A percentile compares a stretch with the other conserved stretches of the same genome.
Conservation (phyloP, 2,113 vertebrate species). For the Spea bombifrons region DNA sequence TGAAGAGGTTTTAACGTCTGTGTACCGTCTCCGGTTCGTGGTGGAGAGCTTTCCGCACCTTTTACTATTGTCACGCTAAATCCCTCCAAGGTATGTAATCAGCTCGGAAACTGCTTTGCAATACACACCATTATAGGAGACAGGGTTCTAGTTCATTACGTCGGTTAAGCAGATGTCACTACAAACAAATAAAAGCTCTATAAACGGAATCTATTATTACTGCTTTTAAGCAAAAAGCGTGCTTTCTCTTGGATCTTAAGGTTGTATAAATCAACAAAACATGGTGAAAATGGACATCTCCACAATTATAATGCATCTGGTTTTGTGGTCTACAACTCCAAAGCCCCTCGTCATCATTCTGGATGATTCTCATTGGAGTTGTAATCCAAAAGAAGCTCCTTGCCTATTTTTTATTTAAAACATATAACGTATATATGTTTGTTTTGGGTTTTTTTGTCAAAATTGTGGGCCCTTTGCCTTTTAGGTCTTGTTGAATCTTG, state of each 20-base stretch:
- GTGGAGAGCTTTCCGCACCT: background rate
- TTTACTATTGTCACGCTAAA: background rate
- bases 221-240: background rate
- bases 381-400: no score
- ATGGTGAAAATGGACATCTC: no score
- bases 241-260: background rate
- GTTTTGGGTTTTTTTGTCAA: no score
- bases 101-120: slow-evolving; percentile 17
- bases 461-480: no score
- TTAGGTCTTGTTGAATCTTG: no score
- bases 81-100: slow-evolving; percentile 1
- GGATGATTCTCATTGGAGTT: no score
- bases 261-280: no score
- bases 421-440: no score
- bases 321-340: no score
- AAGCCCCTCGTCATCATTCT: no score
- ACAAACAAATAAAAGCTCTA: slow-evolving; percentile 22
- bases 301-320: no score
- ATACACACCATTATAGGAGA: background rate
- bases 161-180: slow-evolving; percentile 40
- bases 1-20: slow-evolving; percentile 7
- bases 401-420: no score
- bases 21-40: background rate
- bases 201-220: slow-evolving; percentile 7
- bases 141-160: slow-evolving; percentile 36